Base-by-base conservation (phyloP, 2,888 invertebrate genomes). In the Agonopterix heracliana region DNA sequence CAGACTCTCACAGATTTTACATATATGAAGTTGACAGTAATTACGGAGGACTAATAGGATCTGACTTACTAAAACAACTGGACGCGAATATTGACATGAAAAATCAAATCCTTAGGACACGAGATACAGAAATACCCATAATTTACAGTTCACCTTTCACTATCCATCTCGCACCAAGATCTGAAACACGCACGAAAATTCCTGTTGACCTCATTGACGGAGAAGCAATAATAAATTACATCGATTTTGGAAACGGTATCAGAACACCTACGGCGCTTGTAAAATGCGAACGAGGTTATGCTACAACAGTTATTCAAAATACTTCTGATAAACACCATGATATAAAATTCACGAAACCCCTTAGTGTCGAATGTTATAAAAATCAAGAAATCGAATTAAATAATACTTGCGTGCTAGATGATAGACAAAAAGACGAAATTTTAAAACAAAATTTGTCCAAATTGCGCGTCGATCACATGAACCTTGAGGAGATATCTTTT, bases 401-500 rank as follows among this genome's bases (percentile, higher is more conserved):
- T 44, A 44, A 17, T 17, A 44, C 26, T 7, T 38, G 41, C n/a
- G 40, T 46, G 34, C 5, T 44, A 40, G 46, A 46, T 34, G 17
- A 50, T 34, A 5, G 26, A 9, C 44, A 50, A 43, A 41, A 42
- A 42, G 41, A 50, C 17, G 5, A 44, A 47, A 40, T 50, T 34
- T 40, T 50, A 17, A 44, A 44, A 10, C 44, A 47, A 44, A 45
- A 45, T 36, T 13, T 45, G 13, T 36, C 35, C 8, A 45, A 45
- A 45, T 17, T 45, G 17, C 45, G 45, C 13, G 9, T 45, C 11
- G 38, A 46, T 17, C 49, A 52, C 42, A 43, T 49, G 44, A 52
- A 52, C 17, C 1, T n/a, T 5, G 45, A 51, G 46, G 50, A 26
- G 61, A 68, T 46, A 60, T 67, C 42, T 64, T 68, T 52, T 55